phyloP scores from a whole-genome alignment of 2,797 vertebrate genomes.

The Crocidura indochinensis region DNA sequence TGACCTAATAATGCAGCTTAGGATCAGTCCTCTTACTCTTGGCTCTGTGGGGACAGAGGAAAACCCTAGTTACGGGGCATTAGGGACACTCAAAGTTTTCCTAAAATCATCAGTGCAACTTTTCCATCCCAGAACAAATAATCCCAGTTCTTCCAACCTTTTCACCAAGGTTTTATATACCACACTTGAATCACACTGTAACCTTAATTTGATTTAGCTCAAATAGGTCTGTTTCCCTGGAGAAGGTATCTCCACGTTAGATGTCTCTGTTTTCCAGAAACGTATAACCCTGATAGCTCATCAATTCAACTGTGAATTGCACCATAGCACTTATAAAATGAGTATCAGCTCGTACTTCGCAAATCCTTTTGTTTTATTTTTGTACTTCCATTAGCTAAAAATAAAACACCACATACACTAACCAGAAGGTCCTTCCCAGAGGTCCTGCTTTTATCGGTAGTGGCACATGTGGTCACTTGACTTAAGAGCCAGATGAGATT shows the following conservation, averaged over 20 bases:
- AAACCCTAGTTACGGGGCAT: not conserved
- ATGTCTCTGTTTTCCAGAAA: constrained; percentile 88
- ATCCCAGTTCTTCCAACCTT: constrained; percentile 56
- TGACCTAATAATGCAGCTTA: constrained; percentile 72
- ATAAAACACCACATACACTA: not conserved
- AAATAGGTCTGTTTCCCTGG: constrained; percentile 89
- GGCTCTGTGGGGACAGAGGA: not conserved
- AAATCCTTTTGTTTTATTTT: constrained; percentile 86
- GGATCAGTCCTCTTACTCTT: constrained; percentile 24
- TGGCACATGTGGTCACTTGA: constrained; percentile 26
- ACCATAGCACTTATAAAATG: constrained; percentile 87
- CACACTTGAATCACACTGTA: constrained; percentile 81
- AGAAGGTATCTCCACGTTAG: constrained; percentile 87
- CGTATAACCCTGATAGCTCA: constrained; percentile 85
- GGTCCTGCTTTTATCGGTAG: constrained; percentile 31
- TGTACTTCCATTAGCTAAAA: constrained; percentile 76
- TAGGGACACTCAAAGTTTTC: constrained; percentile 54
- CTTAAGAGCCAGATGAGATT: not conserved
- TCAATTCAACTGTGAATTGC: constrained; percentile 85
- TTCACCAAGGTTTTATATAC: constrained; percentile 62
- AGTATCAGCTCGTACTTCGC: constrained; percentile 87
- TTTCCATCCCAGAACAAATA: constrained; percentile 71
- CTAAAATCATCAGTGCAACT: constrained; percentile 65
- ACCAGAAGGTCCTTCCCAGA: not conserved
- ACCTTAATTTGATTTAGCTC: constrained; percentile 85